Conservation (phyloP, 2,888 invertebrate genomes). For the Chalcosyrphus nemorum region DNA sequence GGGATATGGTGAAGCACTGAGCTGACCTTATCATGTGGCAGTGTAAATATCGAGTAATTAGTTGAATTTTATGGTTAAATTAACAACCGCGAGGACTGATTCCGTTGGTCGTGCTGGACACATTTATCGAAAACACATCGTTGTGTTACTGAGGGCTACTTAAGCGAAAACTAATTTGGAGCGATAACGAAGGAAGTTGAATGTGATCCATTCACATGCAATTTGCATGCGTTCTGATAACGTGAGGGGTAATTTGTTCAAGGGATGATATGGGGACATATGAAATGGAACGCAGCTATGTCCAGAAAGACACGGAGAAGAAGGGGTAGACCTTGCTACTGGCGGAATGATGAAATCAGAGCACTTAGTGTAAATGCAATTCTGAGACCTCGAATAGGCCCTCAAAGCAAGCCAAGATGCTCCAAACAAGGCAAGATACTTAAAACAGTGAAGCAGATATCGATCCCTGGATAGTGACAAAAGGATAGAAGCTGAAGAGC, state of each 20-base stretch:
- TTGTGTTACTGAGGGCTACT: conserved; percentile 39
- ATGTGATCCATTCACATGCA: conserved; percentile 22
- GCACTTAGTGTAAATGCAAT: too few relatives aligned
- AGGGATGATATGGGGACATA: too few relatives aligned
- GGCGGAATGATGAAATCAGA: too few relatives aligned
- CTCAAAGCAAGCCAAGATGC: too few relatives aligned
- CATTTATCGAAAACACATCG: conserved; percentile 41
- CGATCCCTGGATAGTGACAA: too few relatives aligned
- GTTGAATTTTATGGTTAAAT: conserved; percentile 63
- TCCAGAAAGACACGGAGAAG: too few relatives aligned
- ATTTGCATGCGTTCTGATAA: not conserved
- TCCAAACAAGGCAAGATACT: too few relatives aligned
- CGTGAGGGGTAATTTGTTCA: not conserved
- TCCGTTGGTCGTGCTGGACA: conserved; percentile 17
- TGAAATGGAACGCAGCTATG: too few relatives aligned
- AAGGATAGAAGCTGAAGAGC: too few relatives aligned
- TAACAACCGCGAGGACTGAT: conserved; percentile 58
- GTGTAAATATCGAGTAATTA: conserved; percentile 73
- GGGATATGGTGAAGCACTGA: conserved; percentile 41
- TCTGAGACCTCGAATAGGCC: too few relatives aligned
- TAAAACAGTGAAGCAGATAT: too few relatives aligned
- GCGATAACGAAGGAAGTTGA: conserved; percentile 50
- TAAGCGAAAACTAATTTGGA: conserved; percentile 60
- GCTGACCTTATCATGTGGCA: conserved; percentile 63
- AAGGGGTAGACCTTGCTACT: too few relatives aligned